Evolutionary conservation across 1,140 invertebrate genomes (phyloP).

Genomic region (Sesamia nonagrioides): DNA sequence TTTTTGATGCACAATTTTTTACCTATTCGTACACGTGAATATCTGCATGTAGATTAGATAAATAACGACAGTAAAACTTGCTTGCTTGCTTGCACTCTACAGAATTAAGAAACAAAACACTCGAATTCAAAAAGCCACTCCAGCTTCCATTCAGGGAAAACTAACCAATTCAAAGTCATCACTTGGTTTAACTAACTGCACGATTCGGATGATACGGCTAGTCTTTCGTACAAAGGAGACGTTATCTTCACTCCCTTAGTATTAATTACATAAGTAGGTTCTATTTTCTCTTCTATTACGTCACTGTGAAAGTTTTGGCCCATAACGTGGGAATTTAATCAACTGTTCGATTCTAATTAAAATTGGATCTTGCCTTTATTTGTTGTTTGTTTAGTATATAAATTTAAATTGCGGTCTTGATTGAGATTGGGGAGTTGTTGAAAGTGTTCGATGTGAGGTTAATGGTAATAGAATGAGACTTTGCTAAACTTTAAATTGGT

Average conservation of each 20-base stretch:
- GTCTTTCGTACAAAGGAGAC: neutral
- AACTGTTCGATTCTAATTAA: conserved; percentile 45
- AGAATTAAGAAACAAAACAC: conserved; percentile 4
- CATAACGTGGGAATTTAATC: conserved; percentile 42
- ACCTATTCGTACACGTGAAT: neutral
- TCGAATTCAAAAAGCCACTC: neutral
- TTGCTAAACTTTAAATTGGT: neutral
- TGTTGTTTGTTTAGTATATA: conserved; percentile 3
- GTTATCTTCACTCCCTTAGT: conserved; percentile 14
- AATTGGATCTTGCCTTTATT: conserved; percentile 38
- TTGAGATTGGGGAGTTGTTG: conserved; percentile 11
- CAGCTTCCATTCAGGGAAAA: neutral
- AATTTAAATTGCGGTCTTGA: conserved; percentile 5
- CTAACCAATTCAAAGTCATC: conserved; percentile 1
- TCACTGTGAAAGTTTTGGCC: conserved; percentile 35
- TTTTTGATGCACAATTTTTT: too few relatives aligned
- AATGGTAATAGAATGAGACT: neutral
- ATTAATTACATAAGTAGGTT: conserved; percentile 25
- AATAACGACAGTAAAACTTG: neutral
- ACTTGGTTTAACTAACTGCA: conserved; percentile 18
- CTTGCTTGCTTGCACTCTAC: too few relatives aligned
- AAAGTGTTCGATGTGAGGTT: conserved; percentile 1
- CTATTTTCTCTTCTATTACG: neutral
- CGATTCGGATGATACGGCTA: neutral
- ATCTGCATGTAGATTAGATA: neutral